A percentile compares a stretch with the other conserved stretches of the same genome.
Conservation (phyloP, 2,113 vertebrate species). For the Vombatus ursinus region DNA sequence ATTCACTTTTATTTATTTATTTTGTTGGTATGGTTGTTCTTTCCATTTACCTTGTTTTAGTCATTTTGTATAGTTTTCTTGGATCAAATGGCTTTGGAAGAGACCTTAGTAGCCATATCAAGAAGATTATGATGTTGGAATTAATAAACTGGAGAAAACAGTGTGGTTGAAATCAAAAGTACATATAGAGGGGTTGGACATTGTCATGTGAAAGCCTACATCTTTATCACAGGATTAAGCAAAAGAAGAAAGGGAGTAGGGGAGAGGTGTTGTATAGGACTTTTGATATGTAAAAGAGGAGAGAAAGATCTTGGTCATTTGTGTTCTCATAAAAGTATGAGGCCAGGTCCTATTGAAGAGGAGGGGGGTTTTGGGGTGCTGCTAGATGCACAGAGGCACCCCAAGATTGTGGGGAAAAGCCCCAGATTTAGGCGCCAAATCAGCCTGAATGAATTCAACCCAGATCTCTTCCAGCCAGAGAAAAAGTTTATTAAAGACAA, state of each 20-base stretch:
- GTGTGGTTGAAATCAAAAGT: not conserved
- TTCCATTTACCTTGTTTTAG: not conserved
- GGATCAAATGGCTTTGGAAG: not conserved
- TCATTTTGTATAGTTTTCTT: not conserved
- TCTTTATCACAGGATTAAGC: not conserved
- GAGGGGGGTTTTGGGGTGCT: no score
- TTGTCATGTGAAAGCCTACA: not conserved
- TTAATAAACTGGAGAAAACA: not conserved
- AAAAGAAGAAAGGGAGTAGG: not conserved
- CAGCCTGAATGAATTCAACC: no score
- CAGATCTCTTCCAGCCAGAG: no score
- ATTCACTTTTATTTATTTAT: not conserved
- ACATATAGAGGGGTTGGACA: not conserved
- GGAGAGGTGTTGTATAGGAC: not conserved
- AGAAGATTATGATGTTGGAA: not conserved
- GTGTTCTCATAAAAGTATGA: not conserved
- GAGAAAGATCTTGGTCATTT: not conserved
- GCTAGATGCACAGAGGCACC: no score
- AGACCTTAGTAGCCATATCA: not conserved
- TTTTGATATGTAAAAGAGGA: not conserved
- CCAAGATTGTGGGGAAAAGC: no score
- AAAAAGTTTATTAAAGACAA: no score
- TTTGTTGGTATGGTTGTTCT: not conserved
- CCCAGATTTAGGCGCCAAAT: no score
- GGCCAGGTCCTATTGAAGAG: not conserved